Evolutionary conservation across 1,140 invertebrate genomes (phyloP).

Genomic region (Lamellibrachia luymesi): DNA sequence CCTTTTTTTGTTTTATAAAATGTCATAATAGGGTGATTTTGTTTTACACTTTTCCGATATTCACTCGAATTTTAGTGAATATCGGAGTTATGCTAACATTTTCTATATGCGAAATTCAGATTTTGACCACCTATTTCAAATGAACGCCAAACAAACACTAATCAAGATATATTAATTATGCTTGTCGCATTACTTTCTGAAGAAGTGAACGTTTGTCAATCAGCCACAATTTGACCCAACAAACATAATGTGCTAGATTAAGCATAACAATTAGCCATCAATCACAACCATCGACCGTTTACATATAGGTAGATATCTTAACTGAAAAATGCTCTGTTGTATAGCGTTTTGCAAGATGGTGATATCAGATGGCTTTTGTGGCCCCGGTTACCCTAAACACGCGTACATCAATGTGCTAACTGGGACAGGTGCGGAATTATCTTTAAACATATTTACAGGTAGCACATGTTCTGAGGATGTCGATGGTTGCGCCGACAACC

Average conservation of each 20-base stretch:
- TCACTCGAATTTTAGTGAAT: background rate
- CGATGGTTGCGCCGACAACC: conserved; percentile 10
- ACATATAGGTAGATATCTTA: background rate
- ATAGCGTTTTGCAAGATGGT: no score
- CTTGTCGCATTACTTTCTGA: no score
- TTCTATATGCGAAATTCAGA: no score
- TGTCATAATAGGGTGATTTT: background rate
- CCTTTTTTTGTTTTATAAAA: background rate
- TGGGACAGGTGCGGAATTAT: no score
- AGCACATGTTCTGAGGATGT: background rate
- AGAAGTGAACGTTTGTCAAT: no score
- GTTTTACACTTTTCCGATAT: background rate
- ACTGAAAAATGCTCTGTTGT: background rate
- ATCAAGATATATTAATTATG: no score
- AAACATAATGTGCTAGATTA: no score
- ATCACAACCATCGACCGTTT: background rate
- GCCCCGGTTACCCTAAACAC: background rate
- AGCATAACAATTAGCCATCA: background rate
- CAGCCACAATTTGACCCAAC: no score
- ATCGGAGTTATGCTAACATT: background rate
- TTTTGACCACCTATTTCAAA: no score
- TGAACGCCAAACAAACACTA: no score
- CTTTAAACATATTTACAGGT: background rate
- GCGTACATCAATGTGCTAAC: background rate
- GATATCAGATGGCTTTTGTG: background rate